Evolutionary conservation across 1,140 invertebrate species (phyloP).

Genomic region (Fragariocoptes setiger): DNA sequence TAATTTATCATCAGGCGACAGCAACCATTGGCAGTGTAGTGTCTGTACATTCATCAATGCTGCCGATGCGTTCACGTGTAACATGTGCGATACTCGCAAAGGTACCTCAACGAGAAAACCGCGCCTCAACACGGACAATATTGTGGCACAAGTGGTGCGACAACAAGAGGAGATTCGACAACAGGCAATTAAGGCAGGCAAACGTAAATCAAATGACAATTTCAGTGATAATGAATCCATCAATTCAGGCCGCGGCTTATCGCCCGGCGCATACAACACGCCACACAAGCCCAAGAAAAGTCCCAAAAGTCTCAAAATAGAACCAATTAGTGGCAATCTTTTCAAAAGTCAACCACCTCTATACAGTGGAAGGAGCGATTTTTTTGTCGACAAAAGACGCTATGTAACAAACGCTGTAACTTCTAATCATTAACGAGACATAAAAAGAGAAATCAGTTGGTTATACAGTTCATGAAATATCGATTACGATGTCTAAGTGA

Average conservation of each 20-base stretch:
- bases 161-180: slow-evolving; percentile 32
- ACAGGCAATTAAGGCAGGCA: slow-evolving; percentile 2
- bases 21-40: slow-evolving; percentile 82
- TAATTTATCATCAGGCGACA: too few relatives aligned
- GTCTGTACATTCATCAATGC: slow-evolving; percentile 75
- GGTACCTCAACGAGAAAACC: slow-evolving; percentile 55
- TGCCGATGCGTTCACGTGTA: slow-evolving; percentile 89
- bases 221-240: not conserved
- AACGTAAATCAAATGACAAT: not conserved
- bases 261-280: not conserved
- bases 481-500: too few relatives aligned
- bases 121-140: slow-evolving; percentile 56
- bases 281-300: not conserved
- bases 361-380: not conserved
- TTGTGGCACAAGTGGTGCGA: slow-evolving; percentile 57
- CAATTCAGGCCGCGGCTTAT: not conserved
- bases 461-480: too few relatives aligned
- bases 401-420: not conserved
- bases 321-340: not conserved
- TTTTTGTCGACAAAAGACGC: not conserved
- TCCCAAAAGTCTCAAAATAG: not conserved
- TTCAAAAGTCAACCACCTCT: not conserved
- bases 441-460: too few relatives aligned
- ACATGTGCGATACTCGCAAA: slow-evolving; percentile 94
- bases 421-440: too few relatives aligned